phyloP scores from a whole-genome alignment of 2,888 invertebrate genomes.

The Physocephala rufipes region DNA sequence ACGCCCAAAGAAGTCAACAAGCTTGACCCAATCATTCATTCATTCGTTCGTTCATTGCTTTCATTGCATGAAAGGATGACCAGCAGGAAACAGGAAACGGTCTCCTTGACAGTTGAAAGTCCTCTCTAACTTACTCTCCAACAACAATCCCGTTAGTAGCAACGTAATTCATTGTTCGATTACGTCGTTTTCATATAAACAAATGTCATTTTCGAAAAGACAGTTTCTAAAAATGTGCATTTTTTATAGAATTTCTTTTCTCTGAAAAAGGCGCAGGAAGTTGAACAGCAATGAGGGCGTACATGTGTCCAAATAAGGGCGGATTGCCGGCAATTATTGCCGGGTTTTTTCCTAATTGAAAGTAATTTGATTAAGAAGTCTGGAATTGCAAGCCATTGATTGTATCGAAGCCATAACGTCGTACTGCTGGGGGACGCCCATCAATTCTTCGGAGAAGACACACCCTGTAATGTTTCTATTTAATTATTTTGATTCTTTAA shows the following conservation, averaged over 20 bases:
- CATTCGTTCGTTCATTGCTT: slow-evolving; percentile 21
- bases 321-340: slow-evolving; percentile 18
- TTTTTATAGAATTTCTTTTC: slow-evolving; percentile 19
- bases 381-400: slow-evolving; percentile 10
- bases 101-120: background rate
- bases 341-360: background rate
- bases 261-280: background rate
- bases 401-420: background rate
- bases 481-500: background rate
- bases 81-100: slow-evolving; percentile 24
- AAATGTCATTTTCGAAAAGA: slow-evolving; percentile 26
- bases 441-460: background rate
- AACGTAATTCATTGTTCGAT: slow-evolving; percentile 30
- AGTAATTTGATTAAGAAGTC: background rate
- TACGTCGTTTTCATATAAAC: slow-evolving; percentile 25
- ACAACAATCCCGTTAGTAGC: slow-evolving; percentile 6
- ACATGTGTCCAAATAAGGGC: no score
- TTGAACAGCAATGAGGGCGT: background rate
- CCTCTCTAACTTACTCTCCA: background rate
- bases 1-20: slow-evolving; percentile 53
- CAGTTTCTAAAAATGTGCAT: slow-evolving; percentile 22
- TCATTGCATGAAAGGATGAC: slow-evolving; percentile 27
- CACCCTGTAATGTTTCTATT: background rate
- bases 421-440: background rate
- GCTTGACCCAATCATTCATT: slow-evolving; percentile 55